Percentiles rank a stretch among this genome's conserved stretches.
phyloP scores from a whole-genome alignment of 2,888 invertebrate species.

The Tanytarsus gracilentus region DNA sequence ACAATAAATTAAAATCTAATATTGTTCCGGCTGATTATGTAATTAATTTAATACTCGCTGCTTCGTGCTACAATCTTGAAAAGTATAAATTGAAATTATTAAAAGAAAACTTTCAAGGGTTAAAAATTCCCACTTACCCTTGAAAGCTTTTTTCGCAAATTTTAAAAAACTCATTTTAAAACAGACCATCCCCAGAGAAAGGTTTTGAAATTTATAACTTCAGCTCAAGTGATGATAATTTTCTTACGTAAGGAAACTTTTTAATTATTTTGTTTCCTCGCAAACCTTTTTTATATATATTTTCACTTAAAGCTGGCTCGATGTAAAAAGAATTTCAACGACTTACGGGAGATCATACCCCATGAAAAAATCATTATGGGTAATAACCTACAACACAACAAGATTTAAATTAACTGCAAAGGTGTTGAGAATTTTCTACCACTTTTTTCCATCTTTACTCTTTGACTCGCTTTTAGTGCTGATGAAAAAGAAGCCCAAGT shows the following conservation, averaged over 20 bases:
- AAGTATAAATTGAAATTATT: no score
- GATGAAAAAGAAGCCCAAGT: constrained; percentile 16
- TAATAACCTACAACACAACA: constrained; percentile 21
- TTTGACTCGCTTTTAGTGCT: background rate
- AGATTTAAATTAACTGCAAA: background rate
- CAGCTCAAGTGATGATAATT: constrained; percentile 5
- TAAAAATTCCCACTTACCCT: no score
- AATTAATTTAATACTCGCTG: constrained; percentile 34
- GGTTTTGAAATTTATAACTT: background rate
- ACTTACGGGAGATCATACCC: background rate
- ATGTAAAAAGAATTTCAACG: constrained; percentile 8
- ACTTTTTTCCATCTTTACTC: constrained; percentile 11
- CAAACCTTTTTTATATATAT: constrained; percentile 2
- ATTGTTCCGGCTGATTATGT: constrained; percentile 35
- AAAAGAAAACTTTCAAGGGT: no score
- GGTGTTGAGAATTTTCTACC: constrained; percentile 17
- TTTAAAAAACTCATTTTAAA: no score
- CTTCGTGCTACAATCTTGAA: constrained; percentile 32
- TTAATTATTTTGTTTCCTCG: background rate
- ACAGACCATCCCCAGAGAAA: no score
- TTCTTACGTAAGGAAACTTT: background rate
- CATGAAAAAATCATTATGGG: background rate
- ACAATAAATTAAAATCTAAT: constrained; percentile 20
- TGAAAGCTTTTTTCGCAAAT: no score
- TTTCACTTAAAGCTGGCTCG: constrained; percentile 1